phyloP scores from a whole-genome alignment of 1,140 invertebrate species.

The Euwallacea fornicatus region DNA sequence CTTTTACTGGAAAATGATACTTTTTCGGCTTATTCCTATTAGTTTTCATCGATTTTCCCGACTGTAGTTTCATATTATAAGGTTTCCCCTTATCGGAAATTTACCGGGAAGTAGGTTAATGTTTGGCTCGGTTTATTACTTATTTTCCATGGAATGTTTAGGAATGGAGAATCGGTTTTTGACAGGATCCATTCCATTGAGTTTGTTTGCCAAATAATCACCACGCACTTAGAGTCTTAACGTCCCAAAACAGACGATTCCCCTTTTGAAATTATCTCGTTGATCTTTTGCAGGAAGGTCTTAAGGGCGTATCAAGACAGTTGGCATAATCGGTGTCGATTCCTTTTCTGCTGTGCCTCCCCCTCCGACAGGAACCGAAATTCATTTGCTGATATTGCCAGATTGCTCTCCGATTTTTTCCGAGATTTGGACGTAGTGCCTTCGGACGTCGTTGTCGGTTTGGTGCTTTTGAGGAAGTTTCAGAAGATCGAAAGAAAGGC shows the following conservation, averaged over 20 bases:
- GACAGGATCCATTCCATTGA: no score
- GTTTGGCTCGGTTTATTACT: neutral
- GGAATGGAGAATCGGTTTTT: no score
- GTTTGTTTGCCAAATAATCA: no score
- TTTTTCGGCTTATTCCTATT: slow-evolving; percentile 18
- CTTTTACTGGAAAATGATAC: slow-evolving; percentile 22
- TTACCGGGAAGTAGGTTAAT: slow-evolving; percentile 14
- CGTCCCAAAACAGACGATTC: no score
- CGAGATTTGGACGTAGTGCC: slow-evolving; percentile 90
- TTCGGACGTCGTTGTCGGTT: slow-evolving; percentile 84
- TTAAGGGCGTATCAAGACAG: slow-evolving; percentile 87
- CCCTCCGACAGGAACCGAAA: slow-evolving; percentile 79
- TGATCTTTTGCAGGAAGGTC: slow-evolving; percentile 70
- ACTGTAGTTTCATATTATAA: neutral
- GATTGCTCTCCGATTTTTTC: slow-evolving; percentile 86
- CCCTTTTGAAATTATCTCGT: no score
- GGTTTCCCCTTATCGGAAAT: slow-evolving; percentile 5
- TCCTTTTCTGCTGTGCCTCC: slow-evolving; percentile 86
- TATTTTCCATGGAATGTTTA: slow-evolving; percentile 2
- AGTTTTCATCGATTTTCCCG: slow-evolving; percentile 15
- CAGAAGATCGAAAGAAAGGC: slow-evolving; percentile 79
- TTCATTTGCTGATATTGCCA: slow-evolving; percentile 84
- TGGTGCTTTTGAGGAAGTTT: slow-evolving; percentile 79
- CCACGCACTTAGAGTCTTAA: no score
- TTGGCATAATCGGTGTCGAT: slow-evolving; percentile 83